phyloP scores from a whole-genome alignment of 2,797 vertebrate genomes.

The Tiaroga cobitis region DNA sequence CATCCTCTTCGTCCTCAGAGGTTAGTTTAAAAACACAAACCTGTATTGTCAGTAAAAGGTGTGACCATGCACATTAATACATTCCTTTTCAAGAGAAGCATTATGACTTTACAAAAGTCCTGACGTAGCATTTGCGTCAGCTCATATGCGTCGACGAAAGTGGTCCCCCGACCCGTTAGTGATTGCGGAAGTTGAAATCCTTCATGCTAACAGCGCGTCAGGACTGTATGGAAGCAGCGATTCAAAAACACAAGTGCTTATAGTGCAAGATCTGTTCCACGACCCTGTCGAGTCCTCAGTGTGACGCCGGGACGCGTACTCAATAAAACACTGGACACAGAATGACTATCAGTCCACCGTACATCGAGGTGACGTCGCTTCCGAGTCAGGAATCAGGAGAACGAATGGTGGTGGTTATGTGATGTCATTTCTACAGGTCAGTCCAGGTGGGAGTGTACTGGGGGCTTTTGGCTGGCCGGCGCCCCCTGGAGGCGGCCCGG shows the following conservation, averaged over 20 bases:
- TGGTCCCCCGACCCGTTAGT: not conserved
- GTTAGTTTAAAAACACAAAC: constrained; percentile 40
- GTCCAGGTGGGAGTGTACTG: constrained; percentile 63
- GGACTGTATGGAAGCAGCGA: constrained; percentile 36
- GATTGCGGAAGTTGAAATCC: constrained; percentile 22
- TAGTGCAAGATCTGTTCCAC: constrained; percentile 43
- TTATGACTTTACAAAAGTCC: constrained; percentile 37
- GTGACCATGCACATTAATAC: constrained; percentile 39
- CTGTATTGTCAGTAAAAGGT: constrained; percentile 41
- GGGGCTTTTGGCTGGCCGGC: constrained; percentile 65
- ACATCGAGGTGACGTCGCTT: constrained; percentile 10
- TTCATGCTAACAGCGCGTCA: constrained; percentile 49
- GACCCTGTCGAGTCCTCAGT: constrained; percentile 8
- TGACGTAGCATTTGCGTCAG: not conserved
- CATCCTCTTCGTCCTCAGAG: constrained; percentile 34
- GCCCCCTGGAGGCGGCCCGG: constrained; percentile 62
- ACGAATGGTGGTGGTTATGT: not conserved
- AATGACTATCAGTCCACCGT: constrained; percentile 7
- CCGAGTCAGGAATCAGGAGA: constrained; percentile 14
- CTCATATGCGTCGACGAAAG: constrained; percentile 1
- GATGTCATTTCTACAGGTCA: constrained; percentile 59
- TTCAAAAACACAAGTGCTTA: constrained; percentile 46
- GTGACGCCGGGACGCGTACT: constrained; percentile 20
- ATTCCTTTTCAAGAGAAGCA: constrained; percentile 32
- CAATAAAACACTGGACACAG: constrained; percentile 41